Evolutionary conservation across 1,140 invertebrate genomes (phyloP), one percentile per base, ranked within the genome.

Genomic region (Drosophila pseudoobscura): DNA sequence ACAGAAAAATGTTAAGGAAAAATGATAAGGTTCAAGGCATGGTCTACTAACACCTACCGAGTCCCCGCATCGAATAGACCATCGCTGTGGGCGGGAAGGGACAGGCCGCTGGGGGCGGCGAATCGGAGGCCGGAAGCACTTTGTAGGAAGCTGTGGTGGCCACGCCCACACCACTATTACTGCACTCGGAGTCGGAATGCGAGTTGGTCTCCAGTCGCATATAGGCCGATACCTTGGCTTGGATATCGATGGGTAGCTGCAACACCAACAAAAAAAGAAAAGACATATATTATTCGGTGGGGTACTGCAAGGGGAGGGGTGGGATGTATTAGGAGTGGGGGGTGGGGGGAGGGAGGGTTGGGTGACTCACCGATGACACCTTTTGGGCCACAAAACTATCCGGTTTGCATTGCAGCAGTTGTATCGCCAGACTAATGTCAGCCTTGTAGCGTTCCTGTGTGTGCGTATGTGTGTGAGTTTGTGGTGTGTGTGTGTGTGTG

Each of bases 371-470:
- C 89, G 96, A 95, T 91, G 97, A 96, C 89, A 97, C 94, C 92
- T 97, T 97, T 85, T 98, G 97, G 51, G 97, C 95, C 59, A 98
- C 95, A 94, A 98, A 99, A 93, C 97, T 97, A 56, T 97, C 96
- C 72, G 98, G 97, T 92, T 98, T 98, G 92, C 97, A 98, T 89
- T 99, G 98, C 24, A 99, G 92, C 71, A 99, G 93, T 92, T 98
- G 97, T 74, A 98, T 97, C 52, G 97, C 97, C 91, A 98, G 92
- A 92, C 96, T 97, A 83, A 98, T 97, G 92, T 99, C 98, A 92
- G 96, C 97, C 92, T 97, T 96, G 92, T 98, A 98, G 79, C 97
- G 94, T 90, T 98, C 97, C 97, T 98, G 93, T 29, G 20, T 20
- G 20, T 20, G 1, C 20, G 20, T 20, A 2, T 20, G 20, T 20